phyloP scores from a whole-genome alignment of 2,888 invertebrate species.

The Gibbula magus region DNA sequence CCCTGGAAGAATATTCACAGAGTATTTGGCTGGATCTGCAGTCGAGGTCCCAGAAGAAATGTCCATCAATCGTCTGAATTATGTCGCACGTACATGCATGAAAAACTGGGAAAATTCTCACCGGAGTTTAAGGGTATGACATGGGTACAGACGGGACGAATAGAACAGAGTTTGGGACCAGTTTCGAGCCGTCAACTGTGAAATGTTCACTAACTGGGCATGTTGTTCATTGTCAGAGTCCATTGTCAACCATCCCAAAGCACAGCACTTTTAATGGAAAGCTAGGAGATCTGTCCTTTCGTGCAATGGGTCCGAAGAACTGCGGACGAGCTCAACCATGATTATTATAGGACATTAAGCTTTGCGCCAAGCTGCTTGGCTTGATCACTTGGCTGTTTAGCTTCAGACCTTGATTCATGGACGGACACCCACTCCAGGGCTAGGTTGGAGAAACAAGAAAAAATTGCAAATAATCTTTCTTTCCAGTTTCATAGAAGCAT shows the following conservation, averaged over 20 bases:
- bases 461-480: not conserved
- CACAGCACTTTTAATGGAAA: slow-evolving; percentile 27
- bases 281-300: slow-evolving; percentile 13
- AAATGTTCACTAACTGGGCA: slow-evolving; percentile 28
- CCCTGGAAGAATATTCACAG: slow-evolving; percentile 1
- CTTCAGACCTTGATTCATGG: slow-evolving; percentile 8
- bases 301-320: slow-evolving; percentile 13
- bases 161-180: slow-evolving; percentile 2
- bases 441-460: slow-evolving; percentile 9
- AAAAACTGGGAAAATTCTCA: slow-evolving; percentile 9
- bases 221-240: slow-evolving; percentile 26
- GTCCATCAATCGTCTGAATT: slow-evolving; percentile 3
- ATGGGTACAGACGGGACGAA: slow-evolving; percentile 3
- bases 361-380: slow-evolving; percentile 16
- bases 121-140: slow-evolving; percentile 7
- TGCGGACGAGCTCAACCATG: not conserved
- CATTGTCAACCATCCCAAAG: slow-evolving; percentile 28
- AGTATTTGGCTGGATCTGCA: not conserved
- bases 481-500: no score
- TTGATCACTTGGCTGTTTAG: slow-evolving; percentile 24
- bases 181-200: slow-evolving; percentile 23
- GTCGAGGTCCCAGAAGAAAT: slow-evolving; percentile 7
- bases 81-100: slow-evolving; percentile 16
- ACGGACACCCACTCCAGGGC: not conserved
- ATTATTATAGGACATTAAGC: slow-evolving; percentile 24